These are phyloP conservation scores for Hippocampus guttulatus DNA, from an alignment of 2,113 vertebrate genomes.

Conservation along the genomic window DNA sequence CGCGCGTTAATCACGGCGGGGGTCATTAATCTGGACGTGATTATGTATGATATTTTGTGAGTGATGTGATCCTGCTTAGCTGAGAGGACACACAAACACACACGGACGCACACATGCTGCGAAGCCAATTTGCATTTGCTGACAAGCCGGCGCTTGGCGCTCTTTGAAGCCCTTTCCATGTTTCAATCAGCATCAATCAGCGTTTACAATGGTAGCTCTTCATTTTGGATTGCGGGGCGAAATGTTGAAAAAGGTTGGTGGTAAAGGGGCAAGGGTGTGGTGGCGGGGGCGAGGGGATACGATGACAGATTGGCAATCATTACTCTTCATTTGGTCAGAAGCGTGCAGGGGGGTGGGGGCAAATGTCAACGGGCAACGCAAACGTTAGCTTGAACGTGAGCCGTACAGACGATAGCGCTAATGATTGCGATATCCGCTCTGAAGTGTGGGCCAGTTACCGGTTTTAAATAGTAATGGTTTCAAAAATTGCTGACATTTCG, in stretches of 20 bases:
- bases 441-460: too few species aligned
- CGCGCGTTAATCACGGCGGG: conserved; percentile 61
- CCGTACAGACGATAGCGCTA: not conserved
- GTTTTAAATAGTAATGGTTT: too few species aligned
- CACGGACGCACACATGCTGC: not conserved
- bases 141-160: conserved; percentile 26
- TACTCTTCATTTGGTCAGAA: conserved; percentile 26
- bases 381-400: conserved; percentile 9
- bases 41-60: conserved; percentile 65
- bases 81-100: conserved; percentile 3
- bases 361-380: conserved; percentile 21
- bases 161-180: conserved; percentile 63
- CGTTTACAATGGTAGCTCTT: conserved; percentile 28
- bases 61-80: conserved; percentile 39
- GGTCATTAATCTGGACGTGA: conserved; percentile 56
- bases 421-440: too few species aligned
- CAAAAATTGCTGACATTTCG: too few species aligned
- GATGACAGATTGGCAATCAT: conserved; percentile 29
- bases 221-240: conserved; percentile 40
- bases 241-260: conserved; percentile 21
- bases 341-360: conserved; percentile 27
- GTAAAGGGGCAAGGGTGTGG: not conserved
- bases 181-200: conserved; percentile 68
- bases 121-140: not conserved
- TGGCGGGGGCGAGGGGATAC: not conserved